Evolutionary conservation across 2,888 invertebrate genomes (phyloP).

Genomic region (Ophion obscuratus): DNA sequence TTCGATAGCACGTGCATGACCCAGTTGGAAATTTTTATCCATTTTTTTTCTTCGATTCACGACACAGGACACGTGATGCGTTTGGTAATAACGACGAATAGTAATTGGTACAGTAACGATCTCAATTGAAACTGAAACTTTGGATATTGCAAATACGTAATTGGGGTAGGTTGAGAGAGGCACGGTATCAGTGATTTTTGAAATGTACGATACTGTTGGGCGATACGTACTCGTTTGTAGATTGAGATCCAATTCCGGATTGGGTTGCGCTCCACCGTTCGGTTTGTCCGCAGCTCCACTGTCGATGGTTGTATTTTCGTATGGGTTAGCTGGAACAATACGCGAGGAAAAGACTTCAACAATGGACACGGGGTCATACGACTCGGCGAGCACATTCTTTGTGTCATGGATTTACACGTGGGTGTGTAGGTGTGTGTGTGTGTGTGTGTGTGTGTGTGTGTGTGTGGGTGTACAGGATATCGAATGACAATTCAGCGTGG

Average conservation of each 20-base stretch:
- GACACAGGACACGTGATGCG: background rate
- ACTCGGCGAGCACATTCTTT: slow-evolving; percentile 9
- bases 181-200: background rate
- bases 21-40: background rate
- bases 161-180: background rate
- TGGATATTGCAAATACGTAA: background rate
- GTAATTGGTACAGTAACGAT: background rate
- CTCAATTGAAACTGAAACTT: background rate
- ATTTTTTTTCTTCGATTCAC: background rate
- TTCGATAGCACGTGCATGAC: background rate
- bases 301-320: slow-evolving; percentile 83
- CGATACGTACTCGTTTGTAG: slow-evolving; percentile 86
- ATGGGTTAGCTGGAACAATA: slow-evolving; percentile 77
- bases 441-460: too few species aligned
- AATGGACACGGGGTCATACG: background rate
- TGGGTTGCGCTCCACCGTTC: slow-evolving; percentile 82
- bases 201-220: background rate
- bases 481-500: background rate
- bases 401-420: too few species aligned
- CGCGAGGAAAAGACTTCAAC: slow-evolving; percentile 31
- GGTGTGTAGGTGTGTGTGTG: background rate
- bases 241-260: slow-evolving; percentile 85
- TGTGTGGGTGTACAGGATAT: background rate
- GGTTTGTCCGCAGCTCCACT: slow-evolving; percentile 68
- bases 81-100: background rate